phyloP scores from a whole-genome alignment of 2,888 invertebrate genomes.

The Nemoura dubitans region DNA sequence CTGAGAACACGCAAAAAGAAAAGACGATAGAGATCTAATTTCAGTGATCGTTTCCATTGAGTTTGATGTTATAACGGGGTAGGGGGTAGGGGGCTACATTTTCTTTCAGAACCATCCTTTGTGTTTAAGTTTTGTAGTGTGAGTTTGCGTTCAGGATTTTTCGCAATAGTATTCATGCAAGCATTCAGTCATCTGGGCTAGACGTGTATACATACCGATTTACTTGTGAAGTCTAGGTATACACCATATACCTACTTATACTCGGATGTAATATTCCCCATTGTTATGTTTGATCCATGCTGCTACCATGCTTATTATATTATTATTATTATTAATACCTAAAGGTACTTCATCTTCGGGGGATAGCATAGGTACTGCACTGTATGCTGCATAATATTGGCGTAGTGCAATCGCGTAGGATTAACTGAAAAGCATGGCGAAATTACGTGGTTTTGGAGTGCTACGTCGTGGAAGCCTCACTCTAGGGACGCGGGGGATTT shows the following conservation, averaged over 20 bases:
- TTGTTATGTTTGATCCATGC: neutral
- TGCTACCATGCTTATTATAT: neutral
- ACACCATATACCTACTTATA: neutral
- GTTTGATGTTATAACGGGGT: neutral
- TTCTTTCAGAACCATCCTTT: neutral
- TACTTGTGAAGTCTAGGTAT: neutral
- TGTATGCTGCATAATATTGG: neutral
- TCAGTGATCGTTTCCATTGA: slow-evolving; percentile 13
- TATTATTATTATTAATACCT: neutral
- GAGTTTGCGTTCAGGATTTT: neutral
- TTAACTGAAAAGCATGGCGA: neutral
- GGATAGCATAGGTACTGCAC: neutral
- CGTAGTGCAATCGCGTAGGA: neutral
- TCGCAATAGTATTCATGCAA: neutral
- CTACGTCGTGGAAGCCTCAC: neutral
- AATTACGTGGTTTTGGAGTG: neutral
- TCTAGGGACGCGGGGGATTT: neutral
- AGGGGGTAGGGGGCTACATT: neutral
- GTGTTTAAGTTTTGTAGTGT: neutral
- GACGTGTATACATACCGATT: neutral
- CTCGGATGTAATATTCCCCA: neutral
- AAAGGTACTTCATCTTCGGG: neutral
- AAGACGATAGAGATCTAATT: neutral
- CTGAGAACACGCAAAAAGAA: neutral
- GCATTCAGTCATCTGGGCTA: neutral